Evolutionary conservation across 2,113 vertebrate genomes (phyloP).

Genomic region (Xenotilapia leptura): DNA sequence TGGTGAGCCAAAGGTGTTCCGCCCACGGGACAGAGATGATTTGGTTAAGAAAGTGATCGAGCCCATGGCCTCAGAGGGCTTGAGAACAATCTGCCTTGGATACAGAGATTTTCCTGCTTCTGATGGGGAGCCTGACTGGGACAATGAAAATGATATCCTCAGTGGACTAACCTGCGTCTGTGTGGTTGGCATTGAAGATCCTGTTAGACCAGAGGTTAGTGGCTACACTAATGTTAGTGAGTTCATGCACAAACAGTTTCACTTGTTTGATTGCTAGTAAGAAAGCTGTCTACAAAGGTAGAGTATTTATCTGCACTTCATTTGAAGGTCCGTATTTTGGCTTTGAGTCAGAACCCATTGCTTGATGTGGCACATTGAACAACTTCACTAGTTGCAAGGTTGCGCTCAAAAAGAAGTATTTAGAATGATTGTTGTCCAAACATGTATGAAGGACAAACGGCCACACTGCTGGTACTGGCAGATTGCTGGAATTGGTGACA

Average conservation of each 20-base stretch:
- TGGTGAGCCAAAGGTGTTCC: constrained; percentile 89
- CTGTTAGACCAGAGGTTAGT: constrained; percentile 90
- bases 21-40: constrained; percentile 91
- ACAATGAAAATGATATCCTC: constrained; percentile 93
- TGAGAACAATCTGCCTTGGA: constrained; percentile 95
- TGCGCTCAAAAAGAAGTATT: not conserved
- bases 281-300: not conserved
- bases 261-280: not conserved
- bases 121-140: constrained; percentile 94
- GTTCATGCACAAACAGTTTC: not conserved
- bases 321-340: not conserved
- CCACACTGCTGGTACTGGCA: not conserved
- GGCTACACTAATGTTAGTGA: not conserved
- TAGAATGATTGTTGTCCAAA: not conserved
- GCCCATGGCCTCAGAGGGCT: constrained; percentile 96
- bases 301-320: not conserved
- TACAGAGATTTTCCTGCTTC: constrained; percentile 90
- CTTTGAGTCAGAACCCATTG: not conserved
- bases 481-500: not conserved
- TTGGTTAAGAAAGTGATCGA: constrained; percentile 95
- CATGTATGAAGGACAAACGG: not conserved
- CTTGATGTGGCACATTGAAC: not conserved
- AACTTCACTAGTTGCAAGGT: not conserved
- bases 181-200: constrained; percentile 97
- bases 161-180: constrained; percentile 89